Evolutionary conservation across 2,113 vertebrate species (phyloP).

Genomic region (Chamaea fasciata): DNA sequence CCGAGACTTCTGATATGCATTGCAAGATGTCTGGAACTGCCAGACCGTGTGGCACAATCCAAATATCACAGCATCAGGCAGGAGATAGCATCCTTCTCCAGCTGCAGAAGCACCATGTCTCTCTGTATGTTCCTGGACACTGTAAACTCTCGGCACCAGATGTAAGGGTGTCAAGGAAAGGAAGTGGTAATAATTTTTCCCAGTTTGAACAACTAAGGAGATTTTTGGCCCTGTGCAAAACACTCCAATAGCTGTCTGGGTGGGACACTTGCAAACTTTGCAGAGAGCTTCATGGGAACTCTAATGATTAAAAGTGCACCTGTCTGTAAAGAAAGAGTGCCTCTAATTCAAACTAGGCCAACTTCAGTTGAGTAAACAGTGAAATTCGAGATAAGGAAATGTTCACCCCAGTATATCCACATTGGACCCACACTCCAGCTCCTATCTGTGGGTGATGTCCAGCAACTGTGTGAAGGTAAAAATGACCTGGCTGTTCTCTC

Average conservation of each 20-base stretch:
- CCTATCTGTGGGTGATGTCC: rapidly evolving
- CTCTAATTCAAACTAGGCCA: neutral
- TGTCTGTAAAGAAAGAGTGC: neutral
- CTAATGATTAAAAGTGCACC: neutral
- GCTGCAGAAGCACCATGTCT: neutral
- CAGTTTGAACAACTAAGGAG: neutral
- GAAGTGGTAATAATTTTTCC: neutral
- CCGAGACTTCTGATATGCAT: neutral
- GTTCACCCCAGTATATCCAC: neutral
- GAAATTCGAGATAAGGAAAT: neutral
- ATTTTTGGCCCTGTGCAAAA: neutral
- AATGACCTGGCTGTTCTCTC: neutral
- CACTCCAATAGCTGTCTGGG: neutral
- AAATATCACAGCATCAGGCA: neutral
- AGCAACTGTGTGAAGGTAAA: neutral
- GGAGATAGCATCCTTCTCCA: neutral
- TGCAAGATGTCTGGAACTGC: neutral
- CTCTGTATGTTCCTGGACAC: neutral
- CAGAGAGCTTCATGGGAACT: neutral
- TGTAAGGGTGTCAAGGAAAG: neutral
- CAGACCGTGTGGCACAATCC: neutral
- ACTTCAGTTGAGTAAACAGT: neutral
- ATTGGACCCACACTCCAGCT: neutral
- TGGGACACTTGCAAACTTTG: neutral
- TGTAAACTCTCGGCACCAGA: neutral